Evolutionary conservation across 92 coral and sea anemone species (phyloP), one percentile per base, ranked within the genome.

Genomic region (Siderastrea siderea): DNA sequence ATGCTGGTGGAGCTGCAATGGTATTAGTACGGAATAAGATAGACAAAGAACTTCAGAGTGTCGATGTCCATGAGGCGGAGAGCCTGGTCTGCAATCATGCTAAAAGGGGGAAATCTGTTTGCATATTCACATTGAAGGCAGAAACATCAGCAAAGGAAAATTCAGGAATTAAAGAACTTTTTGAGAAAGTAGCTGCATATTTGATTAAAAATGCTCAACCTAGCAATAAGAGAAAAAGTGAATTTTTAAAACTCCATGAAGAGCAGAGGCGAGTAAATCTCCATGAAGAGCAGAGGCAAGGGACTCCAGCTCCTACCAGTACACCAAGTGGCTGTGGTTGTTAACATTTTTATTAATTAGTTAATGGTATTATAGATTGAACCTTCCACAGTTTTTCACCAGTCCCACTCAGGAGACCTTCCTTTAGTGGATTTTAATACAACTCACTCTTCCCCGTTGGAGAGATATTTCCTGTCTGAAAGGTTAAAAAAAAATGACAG

Each of bases 21-120:
- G 84, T 93, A 9, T 91, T 96, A 19, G 90, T 96, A 48, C 78
- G 93, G 51, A 96, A 95, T 73, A 96, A 93, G 87, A 93, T 90
- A 45, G 99, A 96, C 87, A 19, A 59, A 62, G 80, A 57, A 15
- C 47, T 71, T 6, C 90, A 72, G 19, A 71, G 80, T 16, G 88
- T 82, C 49, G 86, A 77, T 11, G 86, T 66, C 7, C 65, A 79
- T 10, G 85, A 73, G 0, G 52, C 76, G 61, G 71, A 74, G 13
- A 74, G 63, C 44, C 13, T 72, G 14, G 63, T 84, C 9, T 84
- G 79, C 72, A 73, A 50, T 50, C 62, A 49, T 13, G 1, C 1
- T 7, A 55, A 15, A 4, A 59, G 1, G 60, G 58, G 50, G 14
- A 7, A 1, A n/a, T 47, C 54, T 51, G 19, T 16, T 19, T 84